Conservation (phyloP, 2,113 vertebrate genomes). For the Caretta caretta region DNA sequence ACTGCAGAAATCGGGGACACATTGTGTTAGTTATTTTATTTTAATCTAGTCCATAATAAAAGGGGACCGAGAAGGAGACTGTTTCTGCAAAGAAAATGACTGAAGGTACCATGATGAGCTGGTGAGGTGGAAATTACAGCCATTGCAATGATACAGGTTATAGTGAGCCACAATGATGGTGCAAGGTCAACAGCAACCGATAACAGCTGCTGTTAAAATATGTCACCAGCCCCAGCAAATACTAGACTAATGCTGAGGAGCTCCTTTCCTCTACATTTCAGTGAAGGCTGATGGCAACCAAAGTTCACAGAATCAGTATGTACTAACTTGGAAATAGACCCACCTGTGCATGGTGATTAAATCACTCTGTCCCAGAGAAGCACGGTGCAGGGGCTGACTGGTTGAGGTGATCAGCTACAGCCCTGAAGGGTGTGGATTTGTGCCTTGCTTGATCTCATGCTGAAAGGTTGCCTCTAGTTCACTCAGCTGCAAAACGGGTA, state of each 20-base stretch:
- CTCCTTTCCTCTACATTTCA: neutral
- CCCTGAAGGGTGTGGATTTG: neutral
- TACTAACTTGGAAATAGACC: slow-evolving; percentile 7
- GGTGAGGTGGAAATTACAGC: neutral
- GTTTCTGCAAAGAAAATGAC: neutral
- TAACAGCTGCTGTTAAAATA: neutral
- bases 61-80: neutral
- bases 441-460: neutral
- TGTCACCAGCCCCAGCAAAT: neutral
- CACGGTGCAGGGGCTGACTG: no score
- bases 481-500: neutral
- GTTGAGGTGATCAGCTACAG: no score
- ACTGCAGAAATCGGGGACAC: neutral
- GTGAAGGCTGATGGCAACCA: neutral
- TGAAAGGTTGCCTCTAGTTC: neutral
- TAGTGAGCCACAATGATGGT: neutral
- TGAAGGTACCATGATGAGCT: neutral
- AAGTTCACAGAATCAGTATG: slow-evolving; percentile 16
- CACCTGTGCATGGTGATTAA: slow-evolving; percentile 41
- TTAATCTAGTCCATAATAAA: neutral
- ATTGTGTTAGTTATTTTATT: neutral
- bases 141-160: neutral
- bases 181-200: neutral
- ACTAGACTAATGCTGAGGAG: neutral
- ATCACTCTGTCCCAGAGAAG: neutral